Evolutionary conservation across 2,888 invertebrate genomes (phyloP).

Genomic region (Lepetodrilus schrolli): DNA sequence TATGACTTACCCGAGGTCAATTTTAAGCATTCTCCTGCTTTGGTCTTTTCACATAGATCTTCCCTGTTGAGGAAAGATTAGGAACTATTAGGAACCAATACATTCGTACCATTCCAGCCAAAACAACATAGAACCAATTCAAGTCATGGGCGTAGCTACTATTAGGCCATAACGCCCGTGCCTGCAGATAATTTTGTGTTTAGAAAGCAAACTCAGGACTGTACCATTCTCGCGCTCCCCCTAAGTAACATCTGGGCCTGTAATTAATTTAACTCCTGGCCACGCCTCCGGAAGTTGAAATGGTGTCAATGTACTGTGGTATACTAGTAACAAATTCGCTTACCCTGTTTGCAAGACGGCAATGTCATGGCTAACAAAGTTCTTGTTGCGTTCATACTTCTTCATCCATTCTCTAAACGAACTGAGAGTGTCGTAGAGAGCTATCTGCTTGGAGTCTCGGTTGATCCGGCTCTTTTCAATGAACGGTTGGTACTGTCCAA

Average conservation of each 20-base stretch:
- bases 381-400: slow-evolving; percentile 28
- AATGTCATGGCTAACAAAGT: slow-evolving; percentile 49
- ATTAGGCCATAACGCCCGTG: not conserved
- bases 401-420: slow-evolving; percentile 36
- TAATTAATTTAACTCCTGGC: not conserved
- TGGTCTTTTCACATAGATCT: slow-evolving; percentile 35
- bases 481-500: slow-evolving; percentile 62
- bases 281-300: not conserved
- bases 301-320: not conserved
- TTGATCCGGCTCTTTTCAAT: slow-evolving; percentile 61
- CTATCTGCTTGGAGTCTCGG: slow-evolving; percentile 51
- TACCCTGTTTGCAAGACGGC: slow-evolving; percentile 61
- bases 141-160: not conserved
- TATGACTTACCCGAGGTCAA: slow-evolving; percentile 32
- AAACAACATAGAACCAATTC: not conserved
- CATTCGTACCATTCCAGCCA: not conserved
- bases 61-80: slow-evolving; percentile 30
- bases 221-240: not conserved
- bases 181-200: not conserved
- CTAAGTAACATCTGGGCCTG: too few species aligned
- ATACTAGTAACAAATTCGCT: slow-evolving; percentile 1
- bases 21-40: slow-evolving; percentile 32
- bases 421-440: slow-evolving; percentile 59
- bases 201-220: not conserved
- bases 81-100: not conserved